Base-by-base conservation (phyloP, 2,797 vertebrate species). In the Xiphophorus birchmanni region DNA sequence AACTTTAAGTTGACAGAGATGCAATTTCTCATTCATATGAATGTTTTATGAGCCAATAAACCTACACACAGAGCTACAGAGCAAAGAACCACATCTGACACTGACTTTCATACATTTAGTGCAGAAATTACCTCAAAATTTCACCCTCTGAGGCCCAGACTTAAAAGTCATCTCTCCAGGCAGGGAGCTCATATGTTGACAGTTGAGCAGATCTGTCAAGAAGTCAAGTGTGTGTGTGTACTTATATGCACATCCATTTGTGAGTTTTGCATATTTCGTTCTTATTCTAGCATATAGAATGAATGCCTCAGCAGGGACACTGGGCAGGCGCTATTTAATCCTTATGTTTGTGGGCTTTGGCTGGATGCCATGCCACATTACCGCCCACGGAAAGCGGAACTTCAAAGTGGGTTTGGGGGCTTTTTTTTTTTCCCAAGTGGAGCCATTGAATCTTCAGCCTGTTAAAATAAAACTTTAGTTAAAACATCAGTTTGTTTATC, bases 381-480 rank as follows among this genome's bases (percentile, higher is more conserved):
- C 85, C 89, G 77, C 91, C 93, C 92, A 92, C 84, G 78, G 87
- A 91, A 86, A 82, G 85, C 83, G 69, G 76, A 80, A 93, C 93
- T 93, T 94, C 89, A 93, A 94, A 95, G 86, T 84, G 79, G 78
- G 88, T 88, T 87, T 76, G 18, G 80, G 80, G 85, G 83, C 42
- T 81, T 87, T 84, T 88, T 81, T 75, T 44, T 75, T 80, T 87
- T 7, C 5, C 78, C n/a, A 54, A 89, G 83, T 82, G 85, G 75
- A 89, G 86, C 87, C 88, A 87, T 87, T 89, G 90, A 87, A 91
- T 92, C 86, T 87, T 89, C 85, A 87, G 82, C 83, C 87, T 89
- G 82, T 90, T 88, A 88, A 90, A 94, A 92, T 91, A 92, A 92
- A 93, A 90, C 88, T 86, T 79, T 86, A 84, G 87, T 94, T 93